A percentile compares a stretch with the other conserved stretches of the same genome.
phyloP scores from a whole-genome alignment of 2,888 invertebrate genomes.

The Anodontia alba region DNA sequence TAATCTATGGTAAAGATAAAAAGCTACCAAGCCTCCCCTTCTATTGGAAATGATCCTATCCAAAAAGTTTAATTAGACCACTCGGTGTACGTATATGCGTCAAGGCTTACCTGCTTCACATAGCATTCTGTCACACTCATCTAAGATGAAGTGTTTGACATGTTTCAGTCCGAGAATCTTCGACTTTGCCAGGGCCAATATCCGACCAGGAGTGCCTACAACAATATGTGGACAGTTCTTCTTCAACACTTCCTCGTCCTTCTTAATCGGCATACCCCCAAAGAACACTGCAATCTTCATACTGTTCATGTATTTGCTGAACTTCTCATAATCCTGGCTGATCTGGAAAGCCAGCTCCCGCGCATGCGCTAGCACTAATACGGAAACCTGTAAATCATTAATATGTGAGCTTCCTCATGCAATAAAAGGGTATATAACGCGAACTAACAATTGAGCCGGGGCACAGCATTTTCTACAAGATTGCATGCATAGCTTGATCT shows the following conservation, averaged over 20 bases:
- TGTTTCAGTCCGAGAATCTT: slow-evolving; percentile 97
- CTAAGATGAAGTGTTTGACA: slow-evolving; percentile 99
- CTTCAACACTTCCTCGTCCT: slow-evolving; percentile 98
- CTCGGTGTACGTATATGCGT: no score
- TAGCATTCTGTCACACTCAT: slow-evolving; percentile 99
- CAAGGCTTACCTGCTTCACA: slow-evolving; percentile 96
- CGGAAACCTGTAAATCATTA: slow-evolving; percentile 93
- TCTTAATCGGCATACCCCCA: slow-evolving; percentile 98
- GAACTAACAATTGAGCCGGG: no score
- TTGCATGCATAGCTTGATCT: no score
- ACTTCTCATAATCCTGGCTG: slow-evolving; percentile 99
- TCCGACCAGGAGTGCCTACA: slow-evolving; percentile 99
- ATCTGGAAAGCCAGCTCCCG: slow-evolving; percentile 99
- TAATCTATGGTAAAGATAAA: no score
- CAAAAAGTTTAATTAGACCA: no score
- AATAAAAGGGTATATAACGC: no score
- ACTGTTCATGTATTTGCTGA: slow-evolving; percentile 98
- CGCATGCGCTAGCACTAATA: slow-evolving; percentile 99
- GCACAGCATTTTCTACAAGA: no score
- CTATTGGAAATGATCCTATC: no score
- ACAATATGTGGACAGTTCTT: slow-evolving; percentile 99
- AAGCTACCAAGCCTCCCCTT: no score
- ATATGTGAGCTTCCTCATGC: no score
- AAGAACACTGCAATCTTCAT: slow-evolving; percentile 99
- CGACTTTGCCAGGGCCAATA: slow-evolving; percentile 95